Evolutionary conservation across 1,140 invertebrate genomes (phyloP).

Genomic region (Hylaeus anthracinus): DNA sequence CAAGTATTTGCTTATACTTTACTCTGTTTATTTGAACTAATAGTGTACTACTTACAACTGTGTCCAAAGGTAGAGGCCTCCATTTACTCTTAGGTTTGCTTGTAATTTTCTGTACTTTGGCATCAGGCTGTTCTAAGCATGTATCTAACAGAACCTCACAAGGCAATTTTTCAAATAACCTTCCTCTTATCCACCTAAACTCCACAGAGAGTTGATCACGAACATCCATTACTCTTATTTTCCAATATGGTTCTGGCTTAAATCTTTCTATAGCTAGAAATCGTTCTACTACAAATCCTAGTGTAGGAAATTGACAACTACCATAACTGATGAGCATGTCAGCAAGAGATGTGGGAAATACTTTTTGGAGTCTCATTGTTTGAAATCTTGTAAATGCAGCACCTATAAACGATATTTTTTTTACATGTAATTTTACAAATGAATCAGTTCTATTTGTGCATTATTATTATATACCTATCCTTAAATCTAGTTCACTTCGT

Average conservation of each 20-base stretch:
- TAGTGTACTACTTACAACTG: slow-evolving; percentile 87
- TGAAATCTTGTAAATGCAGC: slow-evolving; percentile 99
- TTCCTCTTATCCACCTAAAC: slow-evolving; percentile 93
- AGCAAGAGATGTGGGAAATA: slow-evolving; percentile 89
- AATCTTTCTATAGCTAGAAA: slow-evolving; percentile 95
- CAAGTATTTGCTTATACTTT: background rate
- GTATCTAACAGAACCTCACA: slow-evolving; percentile 91
- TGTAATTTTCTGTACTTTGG: slow-evolving; percentile 90
- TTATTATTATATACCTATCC: slow-evolving; percentile 88
- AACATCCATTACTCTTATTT: slow-evolving; percentile 90
- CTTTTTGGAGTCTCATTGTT: slow-evolving; percentile 93
- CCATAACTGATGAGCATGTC: slow-evolving; percentile 97
- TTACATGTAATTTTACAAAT: background rate
- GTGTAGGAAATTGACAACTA: slow-evolving; percentile 97
- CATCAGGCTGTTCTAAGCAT: slow-evolving; percentile 88
- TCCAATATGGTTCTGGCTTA: slow-evolving; percentile 96
- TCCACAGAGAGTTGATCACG: slow-evolving; percentile 88
- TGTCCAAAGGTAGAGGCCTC: slow-evolving; percentile 97
- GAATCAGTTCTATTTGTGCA: too few relatives aligned
- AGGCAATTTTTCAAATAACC: slow-evolving; percentile 93
- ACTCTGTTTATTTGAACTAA: background rate
- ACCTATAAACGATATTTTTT: slow-evolving; percentile 80
- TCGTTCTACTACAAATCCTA: slow-evolving; percentile 98
- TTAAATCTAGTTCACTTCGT: slow-evolving; percentile 95
- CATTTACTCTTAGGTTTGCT: slow-evolving; percentile 97